Evolutionary conservation across 2,113 vertebrate species (phyloP), one percentile per base, ranked within the genome.

Genomic region (Onychostruthus taczanowskii): DNA sequence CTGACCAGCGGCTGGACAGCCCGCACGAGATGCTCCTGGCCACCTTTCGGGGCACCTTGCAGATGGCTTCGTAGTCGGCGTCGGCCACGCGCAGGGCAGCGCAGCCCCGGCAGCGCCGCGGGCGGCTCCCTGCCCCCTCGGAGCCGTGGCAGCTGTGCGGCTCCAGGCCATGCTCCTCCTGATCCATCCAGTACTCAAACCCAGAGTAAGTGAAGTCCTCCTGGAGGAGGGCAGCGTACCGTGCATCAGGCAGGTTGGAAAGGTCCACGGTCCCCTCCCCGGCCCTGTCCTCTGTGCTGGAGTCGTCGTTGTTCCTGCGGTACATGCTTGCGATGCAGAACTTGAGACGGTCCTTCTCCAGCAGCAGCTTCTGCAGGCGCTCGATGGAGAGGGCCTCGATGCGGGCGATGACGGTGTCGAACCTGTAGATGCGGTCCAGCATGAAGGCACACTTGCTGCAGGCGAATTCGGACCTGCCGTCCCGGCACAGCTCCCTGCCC

Each of bases 401-500:
- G 7, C 99, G 98, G 2, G 99, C 99, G 0, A 99, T 99, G 86
- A 99, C 99, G 0, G 99, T 99, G 97, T 99, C 99, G 6, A 99
- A 99, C 67, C 99, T 98, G 95, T 99, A 99, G 98, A 99, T 98
- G 81, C 99, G 99, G 95, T 99, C 99, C 92, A 99, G 98, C 99
- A 99, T 99, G 97, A 99, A 99, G 76, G 98, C 98, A 76, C 99
- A 99, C 94, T 99, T 99, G 95, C 99, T 98, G 98, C 99, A 99
- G 30, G 98, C 99, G 1, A 99, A 99, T 97, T 99, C 99, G n/a
- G 98, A 98, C 33, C 97, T 97, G 91, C 99, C 99, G 9, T 99
- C 99, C 26, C 99, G 98, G 87, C 97, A 95, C 84, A 99, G 95
- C 94, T 99, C 99, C 68, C 76, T 97, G 52, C 99, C 99, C 78